phyloP scores from a whole-genome alignment of 92 coral and sea anemone genomes.

The Porites divaricata region DNA sequence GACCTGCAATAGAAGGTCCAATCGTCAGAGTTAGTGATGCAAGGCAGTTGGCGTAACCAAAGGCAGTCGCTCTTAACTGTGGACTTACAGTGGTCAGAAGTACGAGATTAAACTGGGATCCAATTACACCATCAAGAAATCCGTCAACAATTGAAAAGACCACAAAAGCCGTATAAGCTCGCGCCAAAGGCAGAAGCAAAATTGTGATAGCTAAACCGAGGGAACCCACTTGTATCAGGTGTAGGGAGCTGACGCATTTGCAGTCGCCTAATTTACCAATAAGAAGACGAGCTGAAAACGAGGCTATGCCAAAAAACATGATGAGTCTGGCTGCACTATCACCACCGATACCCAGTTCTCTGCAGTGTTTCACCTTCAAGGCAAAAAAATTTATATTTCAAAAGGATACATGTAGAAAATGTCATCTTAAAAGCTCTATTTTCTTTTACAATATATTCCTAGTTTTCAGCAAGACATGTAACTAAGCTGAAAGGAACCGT shows the following conservation, averaged over 20 bases:
- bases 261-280: conserved; percentile 12
- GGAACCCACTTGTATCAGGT: not conserved
- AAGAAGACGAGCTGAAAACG: not conserved
- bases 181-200: not conserved
- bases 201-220: not conserved
- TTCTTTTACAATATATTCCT: no score
- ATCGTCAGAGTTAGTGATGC: not conserved
- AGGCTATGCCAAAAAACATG: not conserved
- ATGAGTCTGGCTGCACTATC: not conserved
- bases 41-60: not conserved
- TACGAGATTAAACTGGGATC: conserved; percentile 1
- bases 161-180: not conserved
- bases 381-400: not conserved
- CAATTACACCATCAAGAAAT: not conserved
- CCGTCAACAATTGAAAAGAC: not conserved
- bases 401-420: not conserved
- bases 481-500: no score
- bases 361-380: conserved; percentile 11
- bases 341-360: not conserved
- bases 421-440: no score
- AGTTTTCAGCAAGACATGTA: no score
- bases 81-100: not conserved
- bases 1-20: not conserved
- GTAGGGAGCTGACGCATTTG: not conserved
- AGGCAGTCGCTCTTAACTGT: not conserved